These are phyloP conservation scores for Scleropages formosus DNA, from an alignment of 2,797 vertebrate species.

Conservation along the genomic window DNA sequence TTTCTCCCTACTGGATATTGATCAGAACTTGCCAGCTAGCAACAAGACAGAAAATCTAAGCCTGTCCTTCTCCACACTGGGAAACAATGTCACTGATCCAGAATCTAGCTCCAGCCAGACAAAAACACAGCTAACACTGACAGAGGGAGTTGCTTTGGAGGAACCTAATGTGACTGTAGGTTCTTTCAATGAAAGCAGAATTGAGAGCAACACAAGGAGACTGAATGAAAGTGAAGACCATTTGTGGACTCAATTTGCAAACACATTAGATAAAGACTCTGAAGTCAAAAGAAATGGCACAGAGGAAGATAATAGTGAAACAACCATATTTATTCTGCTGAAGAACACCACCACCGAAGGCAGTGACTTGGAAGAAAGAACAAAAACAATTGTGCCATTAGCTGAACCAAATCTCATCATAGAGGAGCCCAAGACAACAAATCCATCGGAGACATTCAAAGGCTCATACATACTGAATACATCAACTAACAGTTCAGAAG, in stretches of 20 bases:
- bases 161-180: slow-evolving; percentile 15
- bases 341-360: slow-evolving; percentile 28
- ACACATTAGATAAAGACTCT: background rate
- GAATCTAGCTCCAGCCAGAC: slow-evolving; percentile 15
- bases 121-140: background rate
- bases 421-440: too few species aligned
- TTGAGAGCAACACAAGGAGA: slow-evolving; percentile 35
- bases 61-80: background rate
- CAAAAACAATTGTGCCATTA: slow-evolving; percentile 10
- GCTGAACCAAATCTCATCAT: background rate
- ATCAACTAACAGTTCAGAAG: slow-evolving; percentile 25
- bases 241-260: background rate
- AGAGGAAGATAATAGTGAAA: slow-evolving; percentile 7
- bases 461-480: slow-evolving; percentile 1
- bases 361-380: slow-evolving; percentile 30
- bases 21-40: slow-evolving; percentile 16
- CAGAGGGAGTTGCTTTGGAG: background rate
- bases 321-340: background rate
- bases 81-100: background rate
- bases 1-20: slow-evolving; percentile 62
- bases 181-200: slow-evolving; percentile 32
- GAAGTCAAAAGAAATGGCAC: slow-evolving; percentile 18
- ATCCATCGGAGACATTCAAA: background rate
- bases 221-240: slow-evolving; percentile 25
- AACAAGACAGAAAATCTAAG: background rate